These are phyloP conservation scores for Tyto alba DNA, from an alignment of 2,113 vertebrate genomes.

Conservation along the genomic window DNA sequence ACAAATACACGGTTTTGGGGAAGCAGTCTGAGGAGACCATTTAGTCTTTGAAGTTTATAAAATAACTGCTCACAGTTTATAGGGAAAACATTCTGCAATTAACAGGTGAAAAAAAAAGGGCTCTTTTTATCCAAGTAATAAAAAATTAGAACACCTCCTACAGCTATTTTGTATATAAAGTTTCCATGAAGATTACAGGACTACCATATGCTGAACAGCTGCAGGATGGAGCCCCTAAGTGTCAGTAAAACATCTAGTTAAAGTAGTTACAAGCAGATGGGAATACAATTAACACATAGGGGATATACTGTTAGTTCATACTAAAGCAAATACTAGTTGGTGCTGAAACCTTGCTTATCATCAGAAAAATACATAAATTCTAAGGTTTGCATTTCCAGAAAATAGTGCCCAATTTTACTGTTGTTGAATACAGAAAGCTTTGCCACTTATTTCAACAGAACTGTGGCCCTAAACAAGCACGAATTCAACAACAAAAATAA, in stretches of 20 bases:
- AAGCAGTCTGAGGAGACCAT: not conserved
- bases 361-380: not conserved
- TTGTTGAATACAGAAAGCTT: not conserved
- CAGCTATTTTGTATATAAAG: not conserved
- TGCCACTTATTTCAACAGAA: not conserved
- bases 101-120: not conserved
- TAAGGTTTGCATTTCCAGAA: not conserved
- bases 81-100: not conserved
- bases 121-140: not conserved
- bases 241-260: not conserved
- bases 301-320: not conserved
- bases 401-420: not conserved
- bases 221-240: not conserved
- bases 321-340: not conserved
- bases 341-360: not conserved
- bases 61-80: not conserved
- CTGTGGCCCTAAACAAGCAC: not conserved
- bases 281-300: not conserved
- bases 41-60: slow-evolving; percentile 34
- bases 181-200: slow-evolving; percentile 10
- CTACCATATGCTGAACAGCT: slow-evolving; percentile 36
- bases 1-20: not conserved
- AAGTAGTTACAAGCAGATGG: slow-evolving; percentile 40
- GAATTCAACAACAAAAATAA: not conserved
- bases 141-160: not conserved